phyloP scores from a whole-genome alignment of 2,113 vertebrate species.

The Lipophrys pholis region DNA sequence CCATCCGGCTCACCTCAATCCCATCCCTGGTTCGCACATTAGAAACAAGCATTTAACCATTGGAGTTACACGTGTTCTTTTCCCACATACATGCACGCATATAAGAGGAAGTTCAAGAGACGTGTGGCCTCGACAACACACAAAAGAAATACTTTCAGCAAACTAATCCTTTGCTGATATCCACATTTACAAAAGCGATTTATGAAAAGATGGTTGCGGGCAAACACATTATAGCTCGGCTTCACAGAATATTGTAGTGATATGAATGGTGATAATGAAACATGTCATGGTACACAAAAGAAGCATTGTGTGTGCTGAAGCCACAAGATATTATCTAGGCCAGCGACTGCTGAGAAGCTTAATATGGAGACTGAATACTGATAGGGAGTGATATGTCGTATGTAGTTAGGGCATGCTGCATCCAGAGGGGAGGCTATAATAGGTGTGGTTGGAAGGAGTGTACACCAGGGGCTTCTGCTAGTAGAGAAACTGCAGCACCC shows the following conservation, averaged over 20 bases:
- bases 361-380: constrained; percentile 56
- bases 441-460: constrained; percentile 34
- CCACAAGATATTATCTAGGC: constrained; percentile 47
- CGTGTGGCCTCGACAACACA: not conserved
- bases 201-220: constrained; percentile 9
- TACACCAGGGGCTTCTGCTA: constrained; percentile 23
- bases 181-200: constrained; percentile 1
- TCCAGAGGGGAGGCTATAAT: constrained; percentile 32
- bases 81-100: not conserved
- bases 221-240: constrained; percentile 13
- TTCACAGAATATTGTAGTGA: constrained; percentile 11
- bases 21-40: not conserved
- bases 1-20: constrained; percentile 4
- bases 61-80: not conserved
- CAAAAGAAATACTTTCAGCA: not conserved
- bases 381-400: constrained; percentile 40
- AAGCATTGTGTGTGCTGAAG: constrained; percentile 18
- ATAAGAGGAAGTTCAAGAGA: not conserved
- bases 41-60: constrained; percentile 2
- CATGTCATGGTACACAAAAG: constrained; percentile 31
- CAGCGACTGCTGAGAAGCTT: constrained; percentile 41
- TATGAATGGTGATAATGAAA: constrained; percentile 36
- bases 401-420: constrained; percentile 32
- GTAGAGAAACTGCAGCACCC: constrained; percentile 45
- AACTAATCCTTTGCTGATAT: not conserved